Percentiles rank a stretch among this genome's conserved stretches.
These are phyloP conservation scores for Hydra vulgaris DNA, from an alignment of 30 jellyfish, hydroid and myxozoan species.

Conservation along the genomic window DNA sequence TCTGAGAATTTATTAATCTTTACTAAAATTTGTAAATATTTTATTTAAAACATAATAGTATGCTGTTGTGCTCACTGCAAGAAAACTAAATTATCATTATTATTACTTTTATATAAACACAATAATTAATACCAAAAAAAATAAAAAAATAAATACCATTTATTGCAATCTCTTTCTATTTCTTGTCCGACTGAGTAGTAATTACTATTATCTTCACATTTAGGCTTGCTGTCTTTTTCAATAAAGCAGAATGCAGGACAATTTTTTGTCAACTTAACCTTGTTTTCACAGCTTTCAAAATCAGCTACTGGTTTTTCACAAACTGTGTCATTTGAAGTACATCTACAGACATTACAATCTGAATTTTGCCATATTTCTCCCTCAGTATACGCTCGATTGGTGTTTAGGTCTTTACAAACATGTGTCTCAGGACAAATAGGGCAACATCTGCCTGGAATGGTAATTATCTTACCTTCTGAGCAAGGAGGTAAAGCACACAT, in stretches of 20 bases:
- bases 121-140: no score
- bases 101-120: no score
- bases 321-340: constrained; percentile 45
- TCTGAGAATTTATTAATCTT: no score
- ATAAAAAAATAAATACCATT: not conserved
- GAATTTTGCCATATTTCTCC: constrained; percentile 47
- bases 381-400: constrained; percentile 29
- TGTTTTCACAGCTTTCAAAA: constrained; percentile 25
- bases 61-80: no score
- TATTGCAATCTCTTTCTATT: constrained; percentile 21
- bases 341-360: constrained; percentile 44
- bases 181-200: constrained; percentile 15
- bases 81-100: no score
- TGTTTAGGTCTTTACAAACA: constrained; percentile 33
- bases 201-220: not conserved
- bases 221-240: constrained; percentile 9
- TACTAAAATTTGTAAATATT: no score
- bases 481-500: constrained; percentile 71
- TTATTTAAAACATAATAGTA: no score
- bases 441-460: constrained; percentile 61
- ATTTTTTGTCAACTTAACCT: constrained; percentile 30
- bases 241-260: constrained; percentile 40
- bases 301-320: constrained; percentile 40
- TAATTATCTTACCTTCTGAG: constrained; percentile 39
- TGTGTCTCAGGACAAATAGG: constrained; percentile 57